Evolutionary conservation across 2,888 invertebrate species (phyloP), one percentile per base, ranked within the genome.

Genomic region (Eupithecia abbreviata): DNA sequence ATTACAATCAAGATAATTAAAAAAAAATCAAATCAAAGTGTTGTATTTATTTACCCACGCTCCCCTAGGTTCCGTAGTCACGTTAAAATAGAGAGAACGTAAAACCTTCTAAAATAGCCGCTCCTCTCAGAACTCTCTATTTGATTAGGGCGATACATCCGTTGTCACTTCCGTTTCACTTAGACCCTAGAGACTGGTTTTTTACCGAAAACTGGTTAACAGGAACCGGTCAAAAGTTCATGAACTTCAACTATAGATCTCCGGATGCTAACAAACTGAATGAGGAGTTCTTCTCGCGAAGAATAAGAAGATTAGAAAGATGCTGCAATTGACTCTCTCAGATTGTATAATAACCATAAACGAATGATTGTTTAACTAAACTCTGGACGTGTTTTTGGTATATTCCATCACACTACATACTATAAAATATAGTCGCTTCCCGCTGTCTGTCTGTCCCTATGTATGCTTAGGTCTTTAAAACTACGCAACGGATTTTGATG

Each of bases 101-200:
- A 66, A 66, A 66, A 69, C 13, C 71, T 69, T 69, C 69, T 69
- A 49, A 76, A 78, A 76, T 72, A 70, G 76, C 74, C 71, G 58
- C 71, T 51, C 0, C 41, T n/a, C 12, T 45, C 73, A 67, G 71
- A 49, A 74, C 66, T 70, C 74, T 76, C 73, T 76, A 76, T 78
- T 76, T 74, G 78, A 78, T 78, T 74, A 76, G 76, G 74, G 45
- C 76, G 72, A 74, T 74, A 72, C 65, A 76, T 69, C 69, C 72
- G 74, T 78, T 76, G 76, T 76, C 76, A 58, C 78, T 78, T 76
- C 76, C 76, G 76, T 74, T 76, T 74, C 78, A 78, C 74, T 78
- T 74, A 76, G 76, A 76, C 78, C 76, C 74, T 68, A 12, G n/a
- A 30, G 49, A 15, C 13, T 49, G 6, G 4, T 4, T 47, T 73